These are phyloP conservation scores for Gasterosteus nipponicus DNA, from an alignment of 2,113 vertebrate genomes.

Conservation along the genomic window DNA sequence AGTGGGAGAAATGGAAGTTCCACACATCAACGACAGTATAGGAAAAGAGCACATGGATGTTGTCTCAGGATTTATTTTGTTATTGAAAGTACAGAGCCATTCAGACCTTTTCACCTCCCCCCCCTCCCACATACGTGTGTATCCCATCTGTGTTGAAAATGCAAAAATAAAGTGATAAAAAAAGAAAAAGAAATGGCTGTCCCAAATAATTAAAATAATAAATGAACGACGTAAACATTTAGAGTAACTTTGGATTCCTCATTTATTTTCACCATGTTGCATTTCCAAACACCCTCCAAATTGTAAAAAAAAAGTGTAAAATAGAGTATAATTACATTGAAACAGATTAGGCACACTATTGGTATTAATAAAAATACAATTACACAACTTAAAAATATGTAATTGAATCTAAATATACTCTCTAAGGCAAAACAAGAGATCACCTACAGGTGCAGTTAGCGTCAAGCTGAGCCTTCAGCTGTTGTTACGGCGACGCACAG, in stretches of 20 bases:
- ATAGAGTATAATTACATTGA: background rate
- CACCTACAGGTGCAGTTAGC: conserved; percentile 77
- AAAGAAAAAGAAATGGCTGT: background rate
- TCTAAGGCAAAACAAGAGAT: conserved; percentile 79
- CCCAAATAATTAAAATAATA: background rate
- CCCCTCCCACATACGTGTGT: no score
- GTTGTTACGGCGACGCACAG: conserved; percentile 75
- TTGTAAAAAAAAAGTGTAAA: background rate
- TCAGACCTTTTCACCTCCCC: no score
- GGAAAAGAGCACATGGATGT: no score
- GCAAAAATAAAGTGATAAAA: no score
- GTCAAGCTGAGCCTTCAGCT: conserved; percentile 73
- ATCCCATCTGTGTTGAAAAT: no score
- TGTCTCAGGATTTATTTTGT: no score
- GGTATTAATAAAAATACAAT: conserved; percentile 6
- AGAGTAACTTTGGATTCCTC: background rate
- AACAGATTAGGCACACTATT: background rate
- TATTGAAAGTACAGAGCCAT: no score
- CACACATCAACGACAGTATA: no score
- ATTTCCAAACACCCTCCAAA: background rate
- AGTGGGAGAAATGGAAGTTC: no score
- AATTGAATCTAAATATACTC: conserved; percentile 4
- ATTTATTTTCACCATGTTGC: background rate
- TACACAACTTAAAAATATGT: background rate
- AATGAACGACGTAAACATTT: background rate